Base-by-base conservation (phyloP, 2,113 vertebrate species). In the Xiphias gladius region DNA sequence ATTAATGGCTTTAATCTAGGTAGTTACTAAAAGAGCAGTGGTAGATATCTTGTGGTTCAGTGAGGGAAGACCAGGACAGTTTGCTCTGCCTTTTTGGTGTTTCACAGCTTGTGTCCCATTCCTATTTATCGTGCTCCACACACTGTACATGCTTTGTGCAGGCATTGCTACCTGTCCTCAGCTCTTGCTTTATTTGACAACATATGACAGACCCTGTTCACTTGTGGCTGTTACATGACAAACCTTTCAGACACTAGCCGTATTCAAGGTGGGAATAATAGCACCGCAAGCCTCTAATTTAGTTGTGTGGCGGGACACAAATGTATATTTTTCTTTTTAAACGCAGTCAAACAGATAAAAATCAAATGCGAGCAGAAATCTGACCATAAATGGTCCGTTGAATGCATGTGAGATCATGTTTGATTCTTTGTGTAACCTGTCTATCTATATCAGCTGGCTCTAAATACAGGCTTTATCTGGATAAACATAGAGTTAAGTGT, bases 1-100 rank as follows among this genome's bases (percentile, higher is more conserved):
- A 62, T 78, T 78, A 46, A 66, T 69, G 54, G 55, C 13, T 71
- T 78, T 73, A 68, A 84, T 82, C 26, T 77, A 24, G 26, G 16
- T 32, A 22, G 48, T 13, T 17, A 16, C 35, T 17, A 5, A 73
- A 35, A 17, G 69, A 79, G 55, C 55, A 69, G 69, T 26, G 19
- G 37, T 52, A 0, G 39, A 65, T 74, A 16, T 65, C 1, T 16
- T 46, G 35, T 66, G 10, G 5, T 43, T 13, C 24, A 55, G 10
- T 20, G 14, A 58, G n/a, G 26, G 26, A 52, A 70, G 26, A 58
- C 11, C 7, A 69, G 65, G 11, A 14, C 22, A n/a, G 1, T 1
- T 26, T 24, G 46, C 32, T 57, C 8, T 32, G 22, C 9, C 54
- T 55, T 64, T 39, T 39, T 24, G 13, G 7, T 57, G 14, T 65